Base-by-base conservation (phyloP, 2,888 invertebrate genomes). In the Agelastica alni region DNA sequence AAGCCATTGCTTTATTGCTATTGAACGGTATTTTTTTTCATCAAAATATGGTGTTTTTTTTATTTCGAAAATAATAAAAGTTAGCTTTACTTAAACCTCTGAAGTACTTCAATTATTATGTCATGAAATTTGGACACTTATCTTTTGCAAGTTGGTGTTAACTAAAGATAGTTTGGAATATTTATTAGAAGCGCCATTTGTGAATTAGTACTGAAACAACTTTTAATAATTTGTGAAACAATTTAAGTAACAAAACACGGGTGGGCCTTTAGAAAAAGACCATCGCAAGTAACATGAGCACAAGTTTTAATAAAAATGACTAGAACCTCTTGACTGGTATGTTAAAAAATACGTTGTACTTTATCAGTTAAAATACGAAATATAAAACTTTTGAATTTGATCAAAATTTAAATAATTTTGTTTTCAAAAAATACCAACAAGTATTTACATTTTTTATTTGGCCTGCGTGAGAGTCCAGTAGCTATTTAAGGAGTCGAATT, bases 311-410 rank as follows among this genome's bases (percentile, higher is more conserved):
- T 26, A 48, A 46, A 52, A 47, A 52, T 54, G 61, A 62, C 61
- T 62, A 62, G 59, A 59, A 49, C 51, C 51, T 53, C 37, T 48
- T 44, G 52, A 60, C 56, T 62, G 60, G 58, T 14, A 36, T 42
- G 30, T 58, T 42, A 53, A 56, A 61, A 59, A 59, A 58, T 58
- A 49, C 26, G 42, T 60, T 57, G 55, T 56, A 60, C 55, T 53
- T 53, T 22, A 18, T 59, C 43, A 45, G 32, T 32, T 54, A 28
- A 52, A 44, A 45, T 46, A 46, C 34, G 43, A 37, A 53, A 55
- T 60, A 60, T 60, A 60, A 60, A 60, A 58, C 51, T 47, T 54
- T 6, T 31, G 34, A 53, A 48, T 26, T 42, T 55, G 36, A 42
- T 42, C 42, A 58, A 58, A 53, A 48, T 49, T n/a, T 47, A 43